A percentile compares a stretch with the other conserved stretches of the same genome.
phyloP scores from a whole-genome alignment of 2,113 vertebrate genomes.

The Ivindomyrus marchei region DNA sequence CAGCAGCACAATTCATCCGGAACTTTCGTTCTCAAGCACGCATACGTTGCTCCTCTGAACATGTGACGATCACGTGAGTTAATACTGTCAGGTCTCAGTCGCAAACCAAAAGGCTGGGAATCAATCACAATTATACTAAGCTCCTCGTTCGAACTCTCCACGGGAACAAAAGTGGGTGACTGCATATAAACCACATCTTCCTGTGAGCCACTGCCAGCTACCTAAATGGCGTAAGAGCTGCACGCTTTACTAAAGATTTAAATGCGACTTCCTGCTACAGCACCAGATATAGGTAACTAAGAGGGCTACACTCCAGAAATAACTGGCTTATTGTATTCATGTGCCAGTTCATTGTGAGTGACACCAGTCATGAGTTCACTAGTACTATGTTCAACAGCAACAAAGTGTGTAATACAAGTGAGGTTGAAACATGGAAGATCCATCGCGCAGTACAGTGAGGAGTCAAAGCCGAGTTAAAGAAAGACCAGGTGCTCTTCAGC shows the following conservation, averaged over 20 bases:
- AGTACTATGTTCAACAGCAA: background rate
- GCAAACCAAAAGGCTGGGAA: background rate
- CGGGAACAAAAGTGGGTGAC: background rate
- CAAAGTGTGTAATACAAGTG: background rate
- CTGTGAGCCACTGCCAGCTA: background rate
- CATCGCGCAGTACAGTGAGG: background rate
- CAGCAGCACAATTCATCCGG: background rate
- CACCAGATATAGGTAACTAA: background rate
- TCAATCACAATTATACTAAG: background rate
- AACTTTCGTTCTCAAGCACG: background rate
- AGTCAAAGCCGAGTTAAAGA: background rate
- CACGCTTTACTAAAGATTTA: background rate
- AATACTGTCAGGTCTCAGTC: background rate
- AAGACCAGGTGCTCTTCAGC: background rate
- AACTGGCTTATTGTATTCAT: background rate
- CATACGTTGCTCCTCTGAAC: background rate
- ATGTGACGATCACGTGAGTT: background rate
- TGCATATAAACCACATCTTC: background rate
- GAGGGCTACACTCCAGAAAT: background rate
- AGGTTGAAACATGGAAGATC: background rate
- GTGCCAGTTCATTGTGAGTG: background rate
- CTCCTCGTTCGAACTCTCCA: background rate
- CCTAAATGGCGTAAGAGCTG: background rate
- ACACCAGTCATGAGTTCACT: background rate
- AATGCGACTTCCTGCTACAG: background rate